Evolutionary conservation across 2,113 vertebrate genomes (phyloP).

Genomic region (Spea multiplicata): DNA sequence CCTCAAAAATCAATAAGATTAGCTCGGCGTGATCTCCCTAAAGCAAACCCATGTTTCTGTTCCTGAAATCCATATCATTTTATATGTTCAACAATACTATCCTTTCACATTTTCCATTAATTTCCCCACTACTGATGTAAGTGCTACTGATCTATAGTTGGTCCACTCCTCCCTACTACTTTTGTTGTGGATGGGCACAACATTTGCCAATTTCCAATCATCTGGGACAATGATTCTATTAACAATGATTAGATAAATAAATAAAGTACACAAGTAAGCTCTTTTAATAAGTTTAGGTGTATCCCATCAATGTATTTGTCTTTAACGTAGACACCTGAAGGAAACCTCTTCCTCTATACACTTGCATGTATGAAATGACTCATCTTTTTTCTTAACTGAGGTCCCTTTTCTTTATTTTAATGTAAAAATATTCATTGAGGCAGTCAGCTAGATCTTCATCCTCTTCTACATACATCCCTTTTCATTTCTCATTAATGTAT

Average conservation of each 20-base stretch:
- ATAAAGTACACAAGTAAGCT: not conserved
- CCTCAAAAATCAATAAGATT: not conserved
- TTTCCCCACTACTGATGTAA: slow-evolving; percentile 1
- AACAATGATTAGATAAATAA: not conserved
- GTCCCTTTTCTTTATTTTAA: no score
- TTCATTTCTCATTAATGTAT: no score
- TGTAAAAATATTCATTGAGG: no score
- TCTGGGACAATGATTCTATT: not conserved
- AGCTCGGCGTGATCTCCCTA: not conserved
- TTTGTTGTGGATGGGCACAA: not conserved
- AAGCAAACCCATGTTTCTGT: not conserved
- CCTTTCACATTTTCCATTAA: not conserved
- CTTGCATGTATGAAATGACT: no score
- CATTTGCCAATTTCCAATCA: not conserved
- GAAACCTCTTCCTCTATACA: not conserved
- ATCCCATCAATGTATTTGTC: no score
- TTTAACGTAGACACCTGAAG: no score
- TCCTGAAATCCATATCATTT: not conserved
- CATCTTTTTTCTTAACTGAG: no score
- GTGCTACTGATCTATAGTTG: not conserved
- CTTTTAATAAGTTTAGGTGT: no score
- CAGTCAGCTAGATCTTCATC: no score
- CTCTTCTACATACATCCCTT: no score
- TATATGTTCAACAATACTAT: not conserved
- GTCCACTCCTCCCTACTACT: not conserved